Percentiles rank a stretch among this genome's conserved stretches.
phyloP scores from a whole-genome alignment of 1,140 invertebrate genomes.

The Pseudomyrmex cubaensis region DNA sequence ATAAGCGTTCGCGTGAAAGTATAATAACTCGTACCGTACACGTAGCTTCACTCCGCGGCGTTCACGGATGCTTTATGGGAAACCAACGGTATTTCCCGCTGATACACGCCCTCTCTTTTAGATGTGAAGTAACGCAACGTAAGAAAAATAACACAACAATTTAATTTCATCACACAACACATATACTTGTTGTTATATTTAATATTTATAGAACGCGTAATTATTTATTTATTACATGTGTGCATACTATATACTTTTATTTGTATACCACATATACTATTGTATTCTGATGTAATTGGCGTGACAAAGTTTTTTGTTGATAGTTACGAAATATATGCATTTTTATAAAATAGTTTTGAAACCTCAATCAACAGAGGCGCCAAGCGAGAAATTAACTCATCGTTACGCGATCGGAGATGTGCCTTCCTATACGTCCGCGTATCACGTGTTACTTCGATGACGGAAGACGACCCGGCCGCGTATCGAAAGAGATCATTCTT shows the following conservation, averaged over 20 bases:
- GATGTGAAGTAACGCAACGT: neutral
- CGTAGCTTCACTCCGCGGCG: neutral
- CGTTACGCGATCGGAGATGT: slow-evolving; percentile 43
- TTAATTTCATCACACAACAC: neutral
- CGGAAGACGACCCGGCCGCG: neutral
- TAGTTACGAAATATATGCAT: neutral
- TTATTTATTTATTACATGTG: neutral
- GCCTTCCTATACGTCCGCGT: slow-evolving; percentile 39
- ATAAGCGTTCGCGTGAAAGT: slow-evolving; percentile 53
- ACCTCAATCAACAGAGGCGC: neutral
- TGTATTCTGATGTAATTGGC: neutral
- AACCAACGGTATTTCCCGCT: neutral
- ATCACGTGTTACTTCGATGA: slow-evolving; percentile 3
- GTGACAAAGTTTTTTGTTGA: neutral
- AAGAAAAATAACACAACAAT: neutral
- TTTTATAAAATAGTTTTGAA: neutral
- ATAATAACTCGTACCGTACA: slow-evolving; percentile 5
- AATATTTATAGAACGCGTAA: neutral
- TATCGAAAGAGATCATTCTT: slow-evolving; percentile 18
- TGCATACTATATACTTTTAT: neutral
- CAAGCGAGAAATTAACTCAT: slow-evolving; percentile 4
- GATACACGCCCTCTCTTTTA: neutral
- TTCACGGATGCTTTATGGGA: slow-evolving; percentile 13
- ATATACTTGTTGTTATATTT: neutral
- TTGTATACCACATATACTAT: neutral